phyloP scores from a whole-genome alignment of 2,888 invertebrate species.

The Invenusta paracnida region DNA sequence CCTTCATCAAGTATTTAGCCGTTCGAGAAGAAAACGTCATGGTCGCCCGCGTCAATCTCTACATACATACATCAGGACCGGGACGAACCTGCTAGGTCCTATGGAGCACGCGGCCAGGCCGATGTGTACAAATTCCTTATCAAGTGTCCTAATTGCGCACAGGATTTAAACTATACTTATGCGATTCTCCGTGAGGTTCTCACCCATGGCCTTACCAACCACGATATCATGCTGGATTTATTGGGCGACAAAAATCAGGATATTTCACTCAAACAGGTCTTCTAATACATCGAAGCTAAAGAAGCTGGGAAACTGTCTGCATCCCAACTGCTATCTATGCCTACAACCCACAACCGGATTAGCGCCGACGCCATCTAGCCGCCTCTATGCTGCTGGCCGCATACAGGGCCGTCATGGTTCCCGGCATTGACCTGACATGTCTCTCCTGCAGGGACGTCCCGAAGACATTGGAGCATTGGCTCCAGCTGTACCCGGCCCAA shows the following conservation, averaged over 20 bases:
- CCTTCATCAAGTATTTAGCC: constrained; percentile 45
- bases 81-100: constrained; percentile 45
- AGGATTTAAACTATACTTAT: constrained; percentile 47
- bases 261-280: constrained; percentile 46
- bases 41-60: constrained; percentile 45
- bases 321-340: constrained; percentile 5
- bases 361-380: no score
- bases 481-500: no score
- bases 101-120: constrained; percentile 47
- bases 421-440: no score
- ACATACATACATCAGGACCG: constrained; percentile 47
- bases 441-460: no score
- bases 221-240: constrained; percentile 47
- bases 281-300: constrained; percentile 18
- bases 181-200: constrained; percentile 35
- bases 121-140: constrained; percentile 45
- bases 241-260: constrained; percentile 47
- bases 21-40: constrained; percentile 47
- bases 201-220: constrained; percentile 41
- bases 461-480: no score
- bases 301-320: not conserved
- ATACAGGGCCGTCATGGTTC: no score
- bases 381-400: no score
- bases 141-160: constrained; percentile 37
- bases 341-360: not conserved